phyloP scores from a whole-genome alignment of 92 coral and sea anemone species.

The Galaxea fascicularis region DNA sequence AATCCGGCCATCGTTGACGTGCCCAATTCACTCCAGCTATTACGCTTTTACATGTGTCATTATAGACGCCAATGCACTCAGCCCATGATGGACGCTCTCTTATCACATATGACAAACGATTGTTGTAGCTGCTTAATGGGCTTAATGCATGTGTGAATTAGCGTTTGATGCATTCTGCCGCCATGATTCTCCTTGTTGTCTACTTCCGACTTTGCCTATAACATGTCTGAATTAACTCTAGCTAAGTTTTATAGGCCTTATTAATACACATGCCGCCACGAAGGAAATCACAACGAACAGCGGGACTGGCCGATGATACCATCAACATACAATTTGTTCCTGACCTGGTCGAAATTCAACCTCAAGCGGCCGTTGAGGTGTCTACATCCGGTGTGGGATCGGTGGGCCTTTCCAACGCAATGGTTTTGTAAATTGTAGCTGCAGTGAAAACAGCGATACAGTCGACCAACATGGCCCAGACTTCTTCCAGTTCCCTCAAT shows the following conservation, averaged over 20 bases:
- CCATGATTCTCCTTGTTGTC: too few relatives aligned
- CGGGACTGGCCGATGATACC: too few relatives aligned
- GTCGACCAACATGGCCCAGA: conserved; percentile 18
- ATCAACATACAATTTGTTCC: too few relatives aligned
- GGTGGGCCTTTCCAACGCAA: too few relatives aligned
- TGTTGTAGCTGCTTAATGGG: too few relatives aligned
- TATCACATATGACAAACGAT: conserved; percentile 4
- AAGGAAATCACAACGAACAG: too few relatives aligned
- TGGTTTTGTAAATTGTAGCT: conserved; percentile 32
- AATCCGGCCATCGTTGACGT: conserved; percentile 30
- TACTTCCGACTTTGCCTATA: neutral
- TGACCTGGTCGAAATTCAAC: too few relatives aligned
- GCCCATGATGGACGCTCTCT: conserved; percentile 25
- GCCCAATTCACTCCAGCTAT: conserved; percentile 34
- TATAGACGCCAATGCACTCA: conserved; percentile 15
- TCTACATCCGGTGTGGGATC: too few relatives aligned
- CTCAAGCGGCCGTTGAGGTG: too few relatives aligned
- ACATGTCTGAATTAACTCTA: neutral
- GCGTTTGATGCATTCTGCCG: too few relatives aligned
- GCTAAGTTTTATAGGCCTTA: neutral
- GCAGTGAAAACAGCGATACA: conserved; percentile 34
- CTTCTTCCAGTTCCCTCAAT: conserved; percentile 27
- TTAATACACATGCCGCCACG: too few relatives aligned
- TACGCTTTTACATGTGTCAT: conserved; percentile 31
- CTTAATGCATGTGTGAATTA: too few relatives aligned